Base-by-base conservation (phyloP, 2,888 invertebrate species). In the Dendrolimus pini region DNA sequence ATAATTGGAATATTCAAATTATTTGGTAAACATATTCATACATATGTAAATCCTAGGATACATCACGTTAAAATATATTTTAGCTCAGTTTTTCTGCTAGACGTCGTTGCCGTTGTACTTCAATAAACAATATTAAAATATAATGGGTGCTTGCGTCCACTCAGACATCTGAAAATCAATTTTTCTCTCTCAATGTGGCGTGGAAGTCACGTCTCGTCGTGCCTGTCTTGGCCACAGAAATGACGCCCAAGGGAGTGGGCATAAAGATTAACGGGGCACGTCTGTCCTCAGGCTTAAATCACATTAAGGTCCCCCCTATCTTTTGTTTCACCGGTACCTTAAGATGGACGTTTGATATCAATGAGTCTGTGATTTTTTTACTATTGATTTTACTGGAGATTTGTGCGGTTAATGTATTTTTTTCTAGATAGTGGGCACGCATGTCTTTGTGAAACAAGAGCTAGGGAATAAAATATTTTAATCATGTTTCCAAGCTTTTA, bases 221-320 rank as follows among this genome's bases (percentile, higher is more conserved):
- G 65, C 62, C 64, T 67, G 68, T 65, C 74, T 72, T 72, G 74
- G 75, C 68, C 65, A 61, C 69, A 65, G 62, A 68, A 81, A 87
- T 81, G 79, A 77, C 79, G 70, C 87, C 82, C 86, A 42, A 41
- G 88, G 84, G 88, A 84, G 70, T 65, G 67, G 68, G 69, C 71
- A 68, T 68, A 71, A 74, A 86, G 88, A 88, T 89, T 88, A 85
- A 89, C 85, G 85, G 71, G 69, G 68, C 82, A 70, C 76, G 84
- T 81, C 83, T 83, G 83, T 85, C 84, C 84, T 79, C 80, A 59
- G 71, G 75, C 80, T 77, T 85, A 87, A 87, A 86, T 86, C 88
- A 86, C 88, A 87, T 86, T 86, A 86, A 69, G 68, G 72, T 63
- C 78, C 77, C 67, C 77, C 70, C 72, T 70, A 70, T 66, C 78